Percentiles rank a stretch among this genome's conserved stretches.
phyloP scores from a whole-genome alignment of 2,888 invertebrate genomes.

The Ormyrus labotus region DNA sequence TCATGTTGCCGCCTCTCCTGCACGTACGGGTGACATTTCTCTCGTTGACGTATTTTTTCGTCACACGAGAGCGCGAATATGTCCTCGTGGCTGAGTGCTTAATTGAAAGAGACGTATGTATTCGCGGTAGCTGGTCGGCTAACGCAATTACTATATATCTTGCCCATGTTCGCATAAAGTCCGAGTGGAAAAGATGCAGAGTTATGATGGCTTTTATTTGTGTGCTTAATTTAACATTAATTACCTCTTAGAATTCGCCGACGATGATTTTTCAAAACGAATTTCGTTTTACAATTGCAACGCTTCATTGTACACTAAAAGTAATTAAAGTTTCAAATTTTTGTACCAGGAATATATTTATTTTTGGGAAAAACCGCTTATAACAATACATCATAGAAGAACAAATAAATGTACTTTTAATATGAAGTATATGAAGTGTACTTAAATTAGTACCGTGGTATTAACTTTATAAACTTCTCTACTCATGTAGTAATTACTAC shows the following conservation, averaged over 20 bases:
- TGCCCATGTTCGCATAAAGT: conserved; percentile 22
- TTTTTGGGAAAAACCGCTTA: neutral
- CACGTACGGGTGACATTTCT: conserved; percentile 42
- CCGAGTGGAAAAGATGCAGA: conserved; percentile 20
- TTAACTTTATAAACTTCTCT: conserved; percentile 11
- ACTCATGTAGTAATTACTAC: neutral
- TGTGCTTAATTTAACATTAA: conserved; percentile 26
- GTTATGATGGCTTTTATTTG: conserved; percentile 27
- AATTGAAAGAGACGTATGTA: conserved; percentile 49
- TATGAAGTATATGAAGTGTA: conserved; percentile 14
- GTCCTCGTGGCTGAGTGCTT: conserved; percentile 34
- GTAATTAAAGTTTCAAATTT: neutral
- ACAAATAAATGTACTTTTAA: neutral
- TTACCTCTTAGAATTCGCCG: conserved; percentile 12
- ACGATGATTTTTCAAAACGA: conserved; percentile 17
- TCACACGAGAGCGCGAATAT: conserved; percentile 46
- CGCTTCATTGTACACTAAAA: neutral
- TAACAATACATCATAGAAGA: conserved; percentile 18
- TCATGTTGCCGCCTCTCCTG: conserved; percentile 30
- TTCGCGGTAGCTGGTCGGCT: conserved; percentile 25
- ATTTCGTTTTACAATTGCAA: conserved; percentile 22
- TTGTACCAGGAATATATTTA: conserved; percentile 17
- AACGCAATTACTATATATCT: conserved; percentile 38
- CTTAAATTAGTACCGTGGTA: conserved; percentile 2
- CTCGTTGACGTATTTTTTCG: conserved; percentile 50